Percentiles rank a stretch among this genome's conserved stretches.
These are phyloP conservation scores for Lasioglossum morio DNA, from an alignment of 2,888 invertebrate species.

Conservation along the genomic window DNA sequence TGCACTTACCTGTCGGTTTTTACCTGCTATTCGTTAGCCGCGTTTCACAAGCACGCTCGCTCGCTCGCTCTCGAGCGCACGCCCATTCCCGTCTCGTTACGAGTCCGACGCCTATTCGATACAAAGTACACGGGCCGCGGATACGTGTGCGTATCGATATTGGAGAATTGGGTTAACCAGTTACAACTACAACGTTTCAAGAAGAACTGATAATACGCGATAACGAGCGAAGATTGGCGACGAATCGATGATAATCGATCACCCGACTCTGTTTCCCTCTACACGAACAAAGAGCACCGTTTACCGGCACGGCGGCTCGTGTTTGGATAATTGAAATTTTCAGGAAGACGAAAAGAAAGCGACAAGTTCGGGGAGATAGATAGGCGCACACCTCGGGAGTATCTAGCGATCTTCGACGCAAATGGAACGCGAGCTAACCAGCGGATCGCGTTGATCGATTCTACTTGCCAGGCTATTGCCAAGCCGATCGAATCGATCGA, in stretches of 20 bases:
- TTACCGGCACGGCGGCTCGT: background rate
- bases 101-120: background rate
- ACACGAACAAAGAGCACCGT: slow-evolving; percentile 21
- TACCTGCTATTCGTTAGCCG: slow-evolving; percentile 45
- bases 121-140: slow-evolving; percentile 8
- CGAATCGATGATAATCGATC: slow-evolving; percentile 36
- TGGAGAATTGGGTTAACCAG: slow-evolving; percentile 68
- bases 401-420: background rate
- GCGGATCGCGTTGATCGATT: slow-evolving; percentile 42
- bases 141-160: slow-evolving; percentile 52
- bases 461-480: slow-evolving; percentile 30
- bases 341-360: slow-evolving; percentile 40
- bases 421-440: slow-evolving; percentile 23
- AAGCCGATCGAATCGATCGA: slow-evolving; percentile 66
- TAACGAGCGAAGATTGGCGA: slow-evolving; percentile 55
- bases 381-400: background rate
- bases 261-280: background rate
- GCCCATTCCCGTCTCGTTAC: background rate
- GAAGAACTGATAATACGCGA: slow-evolving; percentile 64
- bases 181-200: slow-evolving; percentile 37
- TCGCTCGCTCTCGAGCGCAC: background rate
- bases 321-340: background rate
- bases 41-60: slow-evolving; percentile 13
- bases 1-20: slow-evolving; percentile 56
- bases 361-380: slow-evolving; percentile 63